These are phyloP conservation scores for Hemiprocne comata DNA, from an alignment of 2,113 vertebrate species.

Conservation along the genomic window DNA sequence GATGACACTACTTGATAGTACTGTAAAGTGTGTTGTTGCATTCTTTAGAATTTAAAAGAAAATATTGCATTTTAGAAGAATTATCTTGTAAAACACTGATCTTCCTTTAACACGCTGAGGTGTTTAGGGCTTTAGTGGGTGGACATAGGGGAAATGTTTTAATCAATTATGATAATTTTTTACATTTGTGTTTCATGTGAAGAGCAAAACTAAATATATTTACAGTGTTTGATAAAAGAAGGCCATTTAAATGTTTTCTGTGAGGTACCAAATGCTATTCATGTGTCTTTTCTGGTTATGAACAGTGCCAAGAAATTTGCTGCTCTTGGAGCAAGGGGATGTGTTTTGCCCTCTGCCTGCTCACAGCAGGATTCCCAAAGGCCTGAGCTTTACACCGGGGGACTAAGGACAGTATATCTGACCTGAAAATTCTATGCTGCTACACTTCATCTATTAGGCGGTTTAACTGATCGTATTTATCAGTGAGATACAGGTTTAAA, in stretches of 20 bases:
- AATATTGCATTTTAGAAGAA: constrained; percentile 71
- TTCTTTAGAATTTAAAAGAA: constrained; percentile 39
- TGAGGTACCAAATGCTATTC: constrained; percentile 55
- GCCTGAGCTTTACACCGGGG: neutral
- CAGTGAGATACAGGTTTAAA: constrained; percentile 30
- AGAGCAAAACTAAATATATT: constrained; percentile 59
- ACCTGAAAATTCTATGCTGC: neutral
- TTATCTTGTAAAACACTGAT: constrained; percentile 77
- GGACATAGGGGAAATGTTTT: constrained; percentile 61
- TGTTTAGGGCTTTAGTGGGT: constrained; percentile 81
- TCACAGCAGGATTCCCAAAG: neutral
- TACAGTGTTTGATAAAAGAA: constrained; percentile 64
- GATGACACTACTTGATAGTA: constrained; percentile 89
- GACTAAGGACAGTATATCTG: neutral
- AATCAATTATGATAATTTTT: constrained; percentile 55
- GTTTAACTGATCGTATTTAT: neutral
- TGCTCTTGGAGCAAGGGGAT: constrained; percentile 3
- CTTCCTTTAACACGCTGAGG: constrained; percentile 77
- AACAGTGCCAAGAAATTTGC: constrained; percentile 49
- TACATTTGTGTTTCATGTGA: constrained; percentile 66
- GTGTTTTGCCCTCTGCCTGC: constrained; percentile 18
- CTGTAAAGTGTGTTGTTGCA: neutral
- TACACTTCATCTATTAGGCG: neutral
- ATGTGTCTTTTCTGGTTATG: constrained; percentile 38
- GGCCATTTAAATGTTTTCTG: constrained; percentile 62